Base-by-base conservation (phyloP, 2,113 vertebrate genomes). In the Lanius collurio region DNA sequence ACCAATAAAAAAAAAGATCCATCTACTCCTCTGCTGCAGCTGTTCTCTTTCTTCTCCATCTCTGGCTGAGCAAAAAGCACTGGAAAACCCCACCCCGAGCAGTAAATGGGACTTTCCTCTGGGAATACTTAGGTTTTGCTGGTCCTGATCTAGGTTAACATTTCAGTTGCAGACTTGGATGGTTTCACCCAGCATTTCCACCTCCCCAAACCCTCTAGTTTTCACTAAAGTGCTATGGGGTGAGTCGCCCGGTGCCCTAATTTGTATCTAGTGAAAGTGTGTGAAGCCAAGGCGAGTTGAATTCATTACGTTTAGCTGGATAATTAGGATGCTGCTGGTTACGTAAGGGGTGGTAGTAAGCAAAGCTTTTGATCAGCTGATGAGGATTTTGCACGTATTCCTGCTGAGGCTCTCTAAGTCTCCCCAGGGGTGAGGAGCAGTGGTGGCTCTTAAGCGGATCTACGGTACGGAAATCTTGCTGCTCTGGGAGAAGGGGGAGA, bases 281-380 rank as follows among this genome's bases (percentile, higher is more conserved):
- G 1, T 37, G 69, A 59, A 87, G 86, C 50, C 57, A 24, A 74
- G 86, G 41, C 3, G 0, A 55, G 52, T 11, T 27, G 84, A 73
- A 84, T 89, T 95, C 62, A 12, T 89, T 92, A 64, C 0, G 3
- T 92, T 79, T 52, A 93, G 93, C 89, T 85, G 91, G 93, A 64
- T 96, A 84, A 92, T 95, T 89, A 82, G 91, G 63, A 84, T 94
- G 95, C 89, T 89, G 67, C 74, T 93, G 81, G 77, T 92, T 92
- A 79, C 0, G 5, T 92, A 93, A 92, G 80, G 84, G 69, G 30
- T 82, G 57, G 91, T 87, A 71, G 91, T 80, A 93, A 96, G 94
- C 83, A 94, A 88, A 94, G 93, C 96, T 92, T 92, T 93, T 82
- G 76, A 92, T 95, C 94, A 88, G 91, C 91, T 94, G 93, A 90